These are phyloP conservation scores for Syngnathus acus DNA, from an alignment of 2,797 vertebrate genomes.

Conservation along the genomic window DNA sequence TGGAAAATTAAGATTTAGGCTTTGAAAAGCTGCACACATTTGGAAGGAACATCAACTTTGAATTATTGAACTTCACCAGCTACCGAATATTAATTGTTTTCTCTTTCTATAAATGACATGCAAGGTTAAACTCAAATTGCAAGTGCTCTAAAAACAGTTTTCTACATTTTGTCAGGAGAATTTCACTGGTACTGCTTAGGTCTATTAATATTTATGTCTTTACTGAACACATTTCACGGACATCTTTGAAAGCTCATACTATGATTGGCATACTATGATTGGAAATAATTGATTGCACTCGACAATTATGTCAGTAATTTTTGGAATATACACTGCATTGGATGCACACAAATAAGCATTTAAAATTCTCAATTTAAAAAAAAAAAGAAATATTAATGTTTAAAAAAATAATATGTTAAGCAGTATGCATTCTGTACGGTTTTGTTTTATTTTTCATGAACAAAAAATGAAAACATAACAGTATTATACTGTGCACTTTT, in stretches of 20 bases:
- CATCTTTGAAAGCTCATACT: too few species aligned
- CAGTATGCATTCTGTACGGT: too few species aligned
- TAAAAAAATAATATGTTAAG: neutral
- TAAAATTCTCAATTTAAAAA: neutral
- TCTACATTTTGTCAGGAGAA: neutral
- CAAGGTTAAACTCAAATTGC: too few species aligned
- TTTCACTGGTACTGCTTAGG: neutral
- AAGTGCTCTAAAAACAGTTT: neutral
- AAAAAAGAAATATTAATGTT: neutral
- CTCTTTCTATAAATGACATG: neutral
- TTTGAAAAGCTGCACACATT: slow-evolving; percentile 14
- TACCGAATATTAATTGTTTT: neutral
- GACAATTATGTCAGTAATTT: neutral
- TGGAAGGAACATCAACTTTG: neutral
- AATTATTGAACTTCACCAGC: neutral
- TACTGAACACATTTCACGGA: too few species aligned
- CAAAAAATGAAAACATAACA: too few species aligned
- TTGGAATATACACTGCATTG: neutral
- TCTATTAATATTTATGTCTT: too few species aligned
- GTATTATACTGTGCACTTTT: too few species aligned
- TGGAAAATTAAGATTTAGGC: slow-evolving; percentile 28
- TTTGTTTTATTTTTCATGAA: too few species aligned
- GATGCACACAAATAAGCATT: neutral
- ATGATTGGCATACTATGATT: neutral
- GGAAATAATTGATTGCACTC: neutral